A percentile compares a stretch with the other conserved stretches of the same genome.
These are phyloP conservation scores for Toxotes lorentzi DNA, from an alignment of 2,797 vertebrate species.

Conservation along the genomic window DNA sequence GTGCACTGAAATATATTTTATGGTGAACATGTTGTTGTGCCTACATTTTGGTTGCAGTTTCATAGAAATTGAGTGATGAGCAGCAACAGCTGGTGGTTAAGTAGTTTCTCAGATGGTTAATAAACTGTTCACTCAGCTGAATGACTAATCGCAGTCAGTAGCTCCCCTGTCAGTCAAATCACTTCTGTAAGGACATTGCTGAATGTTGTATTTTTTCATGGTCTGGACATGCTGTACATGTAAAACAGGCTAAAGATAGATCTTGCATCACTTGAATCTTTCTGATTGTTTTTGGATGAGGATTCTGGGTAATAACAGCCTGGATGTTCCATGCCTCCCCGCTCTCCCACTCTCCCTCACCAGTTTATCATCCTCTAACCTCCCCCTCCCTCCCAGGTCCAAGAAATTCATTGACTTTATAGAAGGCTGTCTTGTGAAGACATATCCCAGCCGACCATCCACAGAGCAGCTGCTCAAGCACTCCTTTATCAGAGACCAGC, in stretches of 20 bases:
- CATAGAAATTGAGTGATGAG: not conserved
- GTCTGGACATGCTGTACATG: not conserved
- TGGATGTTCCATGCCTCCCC: conserved; percentile 3
- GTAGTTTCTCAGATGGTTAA: not conserved
- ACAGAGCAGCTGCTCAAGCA: conserved; percentile 95
- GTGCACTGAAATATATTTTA: not conserved
- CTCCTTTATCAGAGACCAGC: conserved; percentile 94
- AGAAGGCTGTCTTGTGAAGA: conserved; percentile 94
- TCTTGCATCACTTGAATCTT: not conserved
- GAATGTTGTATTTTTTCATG: not conserved
- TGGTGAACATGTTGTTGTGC: not conserved
- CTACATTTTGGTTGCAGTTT: not conserved
- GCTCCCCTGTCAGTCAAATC: not conserved
- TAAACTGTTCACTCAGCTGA: not conserved
- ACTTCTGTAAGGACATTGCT: not conserved
- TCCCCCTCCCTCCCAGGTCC: conserved; percentile 85
- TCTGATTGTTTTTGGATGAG: not conserved
- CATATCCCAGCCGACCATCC: conserved; percentile 91
- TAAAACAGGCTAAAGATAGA: not conserved
- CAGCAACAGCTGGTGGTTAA: not conserved
- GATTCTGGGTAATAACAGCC: conserved; percentile 2
- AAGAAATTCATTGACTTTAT: conserved; percentile 97
- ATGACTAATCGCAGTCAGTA: not conserved
- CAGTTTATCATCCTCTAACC: conserved; percentile 42
- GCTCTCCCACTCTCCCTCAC: conserved; percentile 24